Evolutionary conservation across 1,140 invertebrate species (phyloP), one percentile per base, ranked within the genome.

Genomic region (Heliconius eleuchia): DNA sequence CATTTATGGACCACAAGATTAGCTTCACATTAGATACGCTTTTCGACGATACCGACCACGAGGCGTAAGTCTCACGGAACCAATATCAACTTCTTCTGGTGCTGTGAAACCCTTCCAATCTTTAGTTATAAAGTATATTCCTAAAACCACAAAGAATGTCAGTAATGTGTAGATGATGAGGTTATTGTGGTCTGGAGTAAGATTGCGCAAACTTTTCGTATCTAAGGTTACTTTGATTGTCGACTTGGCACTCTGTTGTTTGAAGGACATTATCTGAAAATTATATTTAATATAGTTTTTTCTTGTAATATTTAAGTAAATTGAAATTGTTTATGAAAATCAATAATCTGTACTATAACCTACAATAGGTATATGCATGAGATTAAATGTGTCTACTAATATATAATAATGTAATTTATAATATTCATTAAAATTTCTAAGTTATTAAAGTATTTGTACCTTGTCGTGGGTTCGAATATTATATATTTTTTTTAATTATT

Each of bases 81-180:
- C 89, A 50, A 93, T 81, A 73, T 93, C 91, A 19, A 93, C 85
- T 87, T 92, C 92, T 76, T 93, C 92, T 0, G 92, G 91, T 2
- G 83, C 74, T 30, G 86, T 90, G 34, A 88, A 84, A 11, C 87
- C 84, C 80, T 90, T 91, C 92, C 90, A 93, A 74, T 92, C 86
- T 30, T 87, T 88, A 4, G 87, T 90, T 27, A 82, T 46, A 8
- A 88, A 73, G 74, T 91, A 93, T 66, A 92, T 50, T 18, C 73
- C 73, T 5, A 90, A 23, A 0, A 91, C 80, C 6, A 87, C 66
- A 30, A 90, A 30, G 75, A 90, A 87, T 19, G 84, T 84, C 11
- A 91, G n/a, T 39, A 88, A 50, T 4, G 85, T 90, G 57, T 88
- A 91, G 9, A 83, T 71, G 6, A 87, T 30, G 11, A 85, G 77